Conservation (phyloP, 2,113 vertebrate species). For the Neotoma lepida region DNA sequence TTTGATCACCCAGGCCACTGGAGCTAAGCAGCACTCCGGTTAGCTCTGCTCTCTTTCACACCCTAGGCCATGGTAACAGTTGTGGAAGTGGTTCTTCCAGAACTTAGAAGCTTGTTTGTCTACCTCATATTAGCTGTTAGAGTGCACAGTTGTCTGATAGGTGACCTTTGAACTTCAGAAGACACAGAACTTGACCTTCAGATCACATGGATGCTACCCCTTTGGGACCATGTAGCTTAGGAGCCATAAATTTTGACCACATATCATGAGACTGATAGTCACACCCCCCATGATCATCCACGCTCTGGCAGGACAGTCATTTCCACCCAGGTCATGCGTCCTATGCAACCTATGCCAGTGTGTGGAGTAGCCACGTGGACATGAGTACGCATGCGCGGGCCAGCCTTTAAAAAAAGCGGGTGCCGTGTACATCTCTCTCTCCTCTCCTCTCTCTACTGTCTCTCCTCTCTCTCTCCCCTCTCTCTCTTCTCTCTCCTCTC, state of each 20-base stretch:
- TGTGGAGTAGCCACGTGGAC: too few relatives aligned
- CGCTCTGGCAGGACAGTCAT: too few relatives aligned
- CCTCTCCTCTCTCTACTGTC: too few relatives aligned
- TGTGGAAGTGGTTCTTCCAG: neutral
- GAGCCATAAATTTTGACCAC: neutral
- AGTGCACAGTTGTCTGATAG: neutral
- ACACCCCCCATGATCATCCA: neutral
- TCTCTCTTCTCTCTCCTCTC: too few relatives aligned
- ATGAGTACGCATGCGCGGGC: too few relatives aligned
- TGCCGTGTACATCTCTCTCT: too few relatives aligned
- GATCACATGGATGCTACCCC: neutral
- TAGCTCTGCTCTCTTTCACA: neutral
- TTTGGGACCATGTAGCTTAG: neutral
- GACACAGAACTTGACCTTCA: neutral
- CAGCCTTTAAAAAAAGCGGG: too few relatives aligned
- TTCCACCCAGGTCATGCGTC: too few relatives aligned
- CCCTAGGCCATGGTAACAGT: neutral
- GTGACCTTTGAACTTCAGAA: neutral
- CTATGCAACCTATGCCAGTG: too few relatives aligned
- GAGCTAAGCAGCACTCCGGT: neutral
- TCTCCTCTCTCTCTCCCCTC: too few relatives aligned
- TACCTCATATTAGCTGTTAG: neutral
- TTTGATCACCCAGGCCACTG: neutral
- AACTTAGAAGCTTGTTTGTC: neutral
- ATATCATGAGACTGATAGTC: neutral